These are phyloP conservation scores for Rhagonycha lutea DNA, from an alignment of 2,888 invertebrate species.

Conservation along the genomic window DNA sequence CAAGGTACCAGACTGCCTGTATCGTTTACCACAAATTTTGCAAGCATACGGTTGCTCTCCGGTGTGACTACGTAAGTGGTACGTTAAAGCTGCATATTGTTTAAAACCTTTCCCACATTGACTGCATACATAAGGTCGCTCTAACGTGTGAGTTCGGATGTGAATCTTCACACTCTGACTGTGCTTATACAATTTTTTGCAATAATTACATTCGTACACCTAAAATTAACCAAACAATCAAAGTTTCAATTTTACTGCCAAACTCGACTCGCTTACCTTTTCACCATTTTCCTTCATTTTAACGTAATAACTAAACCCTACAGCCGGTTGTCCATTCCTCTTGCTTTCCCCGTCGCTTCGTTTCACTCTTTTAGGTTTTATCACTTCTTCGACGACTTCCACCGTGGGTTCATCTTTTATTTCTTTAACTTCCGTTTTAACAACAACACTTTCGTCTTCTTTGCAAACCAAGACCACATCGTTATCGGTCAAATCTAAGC, in stretches of 20 bases:
- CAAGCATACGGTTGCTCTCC: slow-evolving; percentile 47
- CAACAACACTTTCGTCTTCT: neutral
- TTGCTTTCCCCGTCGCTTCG: neutral
- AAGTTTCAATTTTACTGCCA: neutral
- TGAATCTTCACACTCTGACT: slow-evolving; percentile 46
- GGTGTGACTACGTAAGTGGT: slow-evolving; percentile 48
- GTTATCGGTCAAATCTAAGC: neutral
- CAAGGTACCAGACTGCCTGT: slow-evolving; percentile 48
- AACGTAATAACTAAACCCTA: slow-evolving; percentile 15
- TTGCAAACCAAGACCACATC: neutral
- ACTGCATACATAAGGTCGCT: slow-evolving; percentile 48
- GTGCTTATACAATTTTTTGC: slow-evolving; percentile 36
- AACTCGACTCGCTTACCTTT: slow-evolving; percentile 9
- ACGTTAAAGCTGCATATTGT: slow-evolving; percentile 44
- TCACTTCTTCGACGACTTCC: slow-evolving; percentile 13
- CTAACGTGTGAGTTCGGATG: slow-evolving; percentile 47
- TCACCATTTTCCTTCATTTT: slow-evolving; percentile 29
- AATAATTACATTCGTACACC: slow-evolving; percentile 33
- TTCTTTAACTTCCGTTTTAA: slow-evolving; percentile 14
- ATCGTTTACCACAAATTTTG: slow-evolving; percentile 47
- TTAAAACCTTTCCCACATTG: slow-evolving; percentile 49
- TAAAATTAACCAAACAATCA: slow-evolving; percentile 14
- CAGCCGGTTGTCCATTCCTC: slow-evolving; percentile 8
- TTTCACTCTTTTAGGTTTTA: slow-evolving; percentile 17
- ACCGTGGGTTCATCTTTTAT: slow-evolving; percentile 11